Percentiles rank a stretch among this genome's conserved stretches.
Conservation (phyloP, 2,113 vertebrate genomes). For the Puffinus mauretanicus region DNA sequence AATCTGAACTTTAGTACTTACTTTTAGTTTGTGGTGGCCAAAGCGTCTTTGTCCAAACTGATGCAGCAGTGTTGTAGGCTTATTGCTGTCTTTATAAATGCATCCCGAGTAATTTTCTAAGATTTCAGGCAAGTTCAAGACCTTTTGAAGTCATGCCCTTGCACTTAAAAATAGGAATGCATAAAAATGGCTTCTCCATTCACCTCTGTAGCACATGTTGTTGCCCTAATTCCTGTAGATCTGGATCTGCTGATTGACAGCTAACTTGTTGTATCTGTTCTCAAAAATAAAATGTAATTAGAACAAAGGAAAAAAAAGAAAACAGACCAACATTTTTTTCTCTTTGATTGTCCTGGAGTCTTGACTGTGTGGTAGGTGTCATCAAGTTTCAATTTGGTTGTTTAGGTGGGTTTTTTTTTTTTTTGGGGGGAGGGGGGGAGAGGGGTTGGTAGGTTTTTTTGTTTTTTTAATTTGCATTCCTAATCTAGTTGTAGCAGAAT, state of each 20-base stretch:
- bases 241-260: neutral
- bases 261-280: accelerated
- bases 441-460: neutral
- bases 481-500: neutral
- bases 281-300: neutral
- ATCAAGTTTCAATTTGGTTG: neutral
- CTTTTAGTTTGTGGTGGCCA: neutral
- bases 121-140: neutral
- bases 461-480: neutral
- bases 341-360: neutral
- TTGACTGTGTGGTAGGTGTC: neutral
- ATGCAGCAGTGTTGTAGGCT: neutral
- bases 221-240: neutral
- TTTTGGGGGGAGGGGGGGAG: too few relatives aligned
- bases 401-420: neutral
- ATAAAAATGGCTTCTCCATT: neutral
- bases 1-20: neutral
- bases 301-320: neutral
- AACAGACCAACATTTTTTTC: neutral
- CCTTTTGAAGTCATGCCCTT: neutral
- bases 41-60: neutral
- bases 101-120: neutral
- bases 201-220: neutral
- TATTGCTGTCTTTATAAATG: neutral
- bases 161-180: neutral